These are phyloP conservation scores for Xestia ashworthii DNA, from an alignment of 2,888 invertebrate species.

Conservation along the genomic window DNA sequence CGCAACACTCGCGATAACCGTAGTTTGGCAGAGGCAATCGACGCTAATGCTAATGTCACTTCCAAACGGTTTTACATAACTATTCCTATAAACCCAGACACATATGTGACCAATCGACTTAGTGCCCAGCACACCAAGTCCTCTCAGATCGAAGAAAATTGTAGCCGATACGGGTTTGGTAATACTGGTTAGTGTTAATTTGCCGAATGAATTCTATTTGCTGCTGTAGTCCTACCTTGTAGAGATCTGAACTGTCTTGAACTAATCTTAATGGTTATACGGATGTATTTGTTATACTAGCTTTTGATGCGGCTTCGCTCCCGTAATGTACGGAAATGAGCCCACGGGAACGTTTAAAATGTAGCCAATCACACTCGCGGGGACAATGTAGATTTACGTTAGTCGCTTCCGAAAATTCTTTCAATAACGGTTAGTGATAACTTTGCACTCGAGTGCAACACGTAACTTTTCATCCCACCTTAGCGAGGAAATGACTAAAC, in stretches of 20 bases:
- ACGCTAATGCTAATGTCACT: slow-evolving; percentile 54
- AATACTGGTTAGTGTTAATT: neutral
- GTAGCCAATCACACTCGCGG: no score
- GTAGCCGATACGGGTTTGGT: neutral
- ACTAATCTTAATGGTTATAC: slow-evolving; percentile 27
- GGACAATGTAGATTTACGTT: no score
- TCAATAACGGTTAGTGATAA: no score
- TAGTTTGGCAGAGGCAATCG: slow-evolving; percentile 56
- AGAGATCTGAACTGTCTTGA: slow-evolving; percentile 29
- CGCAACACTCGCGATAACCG: slow-evolving; percentile 39
- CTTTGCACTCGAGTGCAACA: no score
- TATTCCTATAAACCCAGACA: slow-evolving; percentile 32
- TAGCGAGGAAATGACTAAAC: no score
- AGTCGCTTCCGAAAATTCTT: no score
- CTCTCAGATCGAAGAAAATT: neutral
- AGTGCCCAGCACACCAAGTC: neutral
- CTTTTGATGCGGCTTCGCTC: no score
- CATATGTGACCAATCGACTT: slow-evolving; percentile 29
- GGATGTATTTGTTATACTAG: neutral
- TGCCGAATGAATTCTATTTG: slow-evolving; percentile 39
- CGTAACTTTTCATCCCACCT: no score
- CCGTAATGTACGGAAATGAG: no score
- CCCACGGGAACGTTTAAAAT: no score
- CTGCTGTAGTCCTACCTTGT: slow-evolving; percentile 32
- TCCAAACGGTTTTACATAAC: slow-evolving; percentile 49